Evolutionary conservation across 1,140 invertebrate genomes (phyloP).

Genomic region (Pogonus chalceus): DNA sequence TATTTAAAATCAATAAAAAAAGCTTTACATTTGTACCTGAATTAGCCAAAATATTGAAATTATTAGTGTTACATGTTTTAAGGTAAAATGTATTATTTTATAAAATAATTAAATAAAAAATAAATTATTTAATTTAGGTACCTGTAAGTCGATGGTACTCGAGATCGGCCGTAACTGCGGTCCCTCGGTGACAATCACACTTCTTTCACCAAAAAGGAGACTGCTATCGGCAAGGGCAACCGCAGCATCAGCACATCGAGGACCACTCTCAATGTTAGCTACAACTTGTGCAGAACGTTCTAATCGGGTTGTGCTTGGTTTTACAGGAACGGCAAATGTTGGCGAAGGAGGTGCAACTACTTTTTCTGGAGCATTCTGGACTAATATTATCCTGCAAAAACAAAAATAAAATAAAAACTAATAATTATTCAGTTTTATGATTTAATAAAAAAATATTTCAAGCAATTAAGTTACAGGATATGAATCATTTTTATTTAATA

Average conservation of each 20-base stretch:
- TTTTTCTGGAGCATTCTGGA: slow-evolving; percentile 83
- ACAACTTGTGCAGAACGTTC: slow-evolving; percentile 39
- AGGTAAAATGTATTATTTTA: too few relatives aligned
- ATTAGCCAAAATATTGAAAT: too few relatives aligned
- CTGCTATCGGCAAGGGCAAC: background rate
- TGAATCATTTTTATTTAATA: background rate
- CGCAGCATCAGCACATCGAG: background rate
- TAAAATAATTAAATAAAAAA: too few relatives aligned
- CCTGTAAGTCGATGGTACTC: background rate
- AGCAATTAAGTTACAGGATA: too few relatives aligned
- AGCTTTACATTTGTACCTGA: too few relatives aligned
- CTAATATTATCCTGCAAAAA: slow-evolving; percentile 73
- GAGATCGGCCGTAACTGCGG: background rate
- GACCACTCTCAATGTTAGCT: slow-evolving; percentile 43
- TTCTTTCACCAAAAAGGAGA: background rate
- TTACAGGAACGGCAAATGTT: slow-evolving; percentile 34
- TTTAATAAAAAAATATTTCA: background rate
- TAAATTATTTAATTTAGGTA: too few relatives aligned
- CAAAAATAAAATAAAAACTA: slow-evolving; percentile 21
- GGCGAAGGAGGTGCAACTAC: slow-evolving; percentile 43
- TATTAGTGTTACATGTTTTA: too few relatives aligned
- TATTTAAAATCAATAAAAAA: too few relatives aligned
- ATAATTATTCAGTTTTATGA: background rate
- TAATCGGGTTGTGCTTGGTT: slow-evolving; percentile 23
- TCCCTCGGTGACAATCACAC: background rate